Percentiles rank a stretch among this genome's conserved stretches.
These are phyloP conservation scores for Mesoligia furuncula DNA, from an alignment of 2,888 invertebrate genomes.

Conservation along the genomic window DNA sequence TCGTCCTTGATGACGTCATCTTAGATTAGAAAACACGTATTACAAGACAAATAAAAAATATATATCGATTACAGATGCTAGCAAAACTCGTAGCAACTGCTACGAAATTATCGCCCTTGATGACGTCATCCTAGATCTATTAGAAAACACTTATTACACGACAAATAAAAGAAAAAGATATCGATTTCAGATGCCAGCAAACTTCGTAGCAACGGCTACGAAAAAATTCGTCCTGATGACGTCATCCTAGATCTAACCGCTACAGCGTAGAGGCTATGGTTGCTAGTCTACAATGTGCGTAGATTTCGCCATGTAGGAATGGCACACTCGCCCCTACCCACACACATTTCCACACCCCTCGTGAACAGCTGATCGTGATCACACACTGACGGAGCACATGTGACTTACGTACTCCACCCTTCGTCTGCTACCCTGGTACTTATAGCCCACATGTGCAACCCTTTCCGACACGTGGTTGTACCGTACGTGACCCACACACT, in stretches of 20 bases:
- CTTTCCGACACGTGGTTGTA: conserved; percentile 82
- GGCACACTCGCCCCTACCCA: conserved; percentile 54
- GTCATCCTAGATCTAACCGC: conserved; percentile 49
- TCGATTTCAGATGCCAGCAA: not conserved
- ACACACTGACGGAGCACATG: conserved; percentile 79
- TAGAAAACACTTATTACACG: not conserved
- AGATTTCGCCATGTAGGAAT: conserved; percentile 11
- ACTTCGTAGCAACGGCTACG: conserved; percentile 75
- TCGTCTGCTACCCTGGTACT: conserved; percentile 84
- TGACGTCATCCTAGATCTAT: not conserved
- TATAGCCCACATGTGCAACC: conserved; percentile 90
- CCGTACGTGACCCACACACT: conserved; percentile 70
- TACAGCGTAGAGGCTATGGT: conserved; percentile 36
- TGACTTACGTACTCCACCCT: conserved; percentile 76
- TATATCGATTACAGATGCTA: not conserved
- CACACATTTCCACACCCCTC: conserved; percentile 63
- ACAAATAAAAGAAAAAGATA: not conserved
- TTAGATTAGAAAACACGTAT: not conserved
- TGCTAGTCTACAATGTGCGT: conserved; percentile 11
- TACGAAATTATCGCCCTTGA: conserved; percentile 66
- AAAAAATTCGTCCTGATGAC: conserved; percentile 57
- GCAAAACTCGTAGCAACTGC: conserved; percentile 69
- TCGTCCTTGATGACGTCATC: not conserved
- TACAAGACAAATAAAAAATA: not conserved
- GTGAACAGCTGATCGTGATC: conserved; percentile 64